Evolutionary conservation across 2,888 invertebrate species (phyloP).

Genomic region (Poecilobothrus nobilitatus): DNA sequence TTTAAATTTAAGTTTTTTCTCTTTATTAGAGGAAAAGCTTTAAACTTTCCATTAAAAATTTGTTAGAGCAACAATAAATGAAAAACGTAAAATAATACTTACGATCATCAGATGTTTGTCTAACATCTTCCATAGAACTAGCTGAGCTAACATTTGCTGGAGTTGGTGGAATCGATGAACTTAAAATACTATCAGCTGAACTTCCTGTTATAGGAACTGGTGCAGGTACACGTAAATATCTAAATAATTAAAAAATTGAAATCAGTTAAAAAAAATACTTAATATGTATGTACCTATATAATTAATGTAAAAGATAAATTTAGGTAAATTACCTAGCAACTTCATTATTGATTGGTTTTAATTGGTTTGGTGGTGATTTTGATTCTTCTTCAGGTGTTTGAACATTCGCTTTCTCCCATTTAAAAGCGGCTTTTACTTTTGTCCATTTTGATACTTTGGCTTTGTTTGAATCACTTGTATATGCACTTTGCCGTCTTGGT

Average conservation of each 20-base stretch:
- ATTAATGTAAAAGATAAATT: neutral
- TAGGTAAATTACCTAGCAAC: slow-evolving; percentile 38
- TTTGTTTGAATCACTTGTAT: slow-evolving; percentile 35
- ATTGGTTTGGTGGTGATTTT: slow-evolving; percentile 42
- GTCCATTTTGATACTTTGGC: slow-evolving; percentile 69
- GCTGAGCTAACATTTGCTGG: slow-evolving; percentile 61
- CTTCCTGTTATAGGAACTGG: slow-evolving; percentile 44
- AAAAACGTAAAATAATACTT: neutral
- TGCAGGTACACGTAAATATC: slow-evolving; percentile 48
- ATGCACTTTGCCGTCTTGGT: slow-evolving; percentile 38
- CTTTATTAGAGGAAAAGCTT: no score
- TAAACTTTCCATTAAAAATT: no score
- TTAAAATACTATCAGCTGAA: slow-evolving; percentile 46
- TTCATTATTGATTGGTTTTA: slow-evolving; percentile 46
- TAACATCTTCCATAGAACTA: slow-evolving; percentile 62
- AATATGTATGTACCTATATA: no score
- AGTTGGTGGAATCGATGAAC: slow-evolving; percentile 52
- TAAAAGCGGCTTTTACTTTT: slow-evolving; percentile 79
- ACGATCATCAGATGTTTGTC: slow-evolving; percentile 26
- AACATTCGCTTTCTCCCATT: slow-evolving; percentile 69
- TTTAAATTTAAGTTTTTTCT: no score
- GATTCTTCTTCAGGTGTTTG: slow-evolving; percentile 36
- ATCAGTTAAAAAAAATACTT: no score
- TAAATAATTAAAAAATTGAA: slow-evolving; percentile 16
- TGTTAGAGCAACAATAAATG: no score